These are phyloP conservation scores for Mythimna lalbum DNA, from an alignment of 2,888 invertebrate species.

Conservation along the genomic window DNA sequence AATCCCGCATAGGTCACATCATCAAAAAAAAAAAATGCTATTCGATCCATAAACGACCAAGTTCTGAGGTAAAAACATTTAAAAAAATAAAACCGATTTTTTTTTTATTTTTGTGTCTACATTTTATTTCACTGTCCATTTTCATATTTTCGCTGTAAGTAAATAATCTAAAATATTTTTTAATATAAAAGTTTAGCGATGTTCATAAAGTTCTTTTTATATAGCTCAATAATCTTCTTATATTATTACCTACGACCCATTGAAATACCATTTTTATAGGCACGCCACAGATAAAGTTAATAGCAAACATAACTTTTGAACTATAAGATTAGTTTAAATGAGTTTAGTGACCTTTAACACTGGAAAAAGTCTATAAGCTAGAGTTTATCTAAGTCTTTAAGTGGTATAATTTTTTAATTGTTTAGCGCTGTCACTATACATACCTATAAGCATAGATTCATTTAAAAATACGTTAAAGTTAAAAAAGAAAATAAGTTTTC, in stretches of 20 bases:
- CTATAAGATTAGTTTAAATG: constrained; percentile 19
- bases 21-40: no score
- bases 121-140: constrained; percentile 11
- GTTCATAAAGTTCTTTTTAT: constrained; percentile 11
- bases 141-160: constrained; percentile 17
- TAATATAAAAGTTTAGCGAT: background rate
- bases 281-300: constrained; percentile 17
- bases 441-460: no score
- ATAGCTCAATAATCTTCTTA: background rate
- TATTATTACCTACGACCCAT: background rate
- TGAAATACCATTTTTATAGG: constrained; percentile 9
- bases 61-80: no score
- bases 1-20: no score
- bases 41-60: no score
- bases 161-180: constrained; percentile 2
- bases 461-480: no score
- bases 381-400: constrained; percentile 4
- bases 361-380: background rate
- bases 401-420: background rate
- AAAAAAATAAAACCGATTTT: no score
- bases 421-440: background rate
- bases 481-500: no score
- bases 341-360: constrained; percentile 10
- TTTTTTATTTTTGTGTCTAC: no score
- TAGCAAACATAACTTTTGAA: constrained; percentile 9